Base-by-base conservation (phyloP, 2,113 vertebrate genomes). In the Mesoclemmys tuberculata region DNA sequence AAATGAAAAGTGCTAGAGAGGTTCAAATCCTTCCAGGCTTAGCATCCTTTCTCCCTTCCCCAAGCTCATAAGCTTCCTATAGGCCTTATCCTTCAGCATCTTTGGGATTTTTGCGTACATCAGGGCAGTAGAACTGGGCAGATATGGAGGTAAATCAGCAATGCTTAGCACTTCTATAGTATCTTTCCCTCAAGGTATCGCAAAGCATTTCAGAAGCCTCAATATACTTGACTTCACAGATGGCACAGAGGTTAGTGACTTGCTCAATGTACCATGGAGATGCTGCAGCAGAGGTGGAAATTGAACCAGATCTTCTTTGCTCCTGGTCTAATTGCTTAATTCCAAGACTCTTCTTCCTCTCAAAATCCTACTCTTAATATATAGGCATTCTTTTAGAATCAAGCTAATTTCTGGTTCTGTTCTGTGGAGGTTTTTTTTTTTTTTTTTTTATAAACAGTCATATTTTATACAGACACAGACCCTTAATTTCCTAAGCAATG, bases 1-100 rank as follows among this genome's bases (percentile, higher is more conserved):
- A 48, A 49, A 49, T 89, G 92, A 89, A 95, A 96, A 97, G 84
- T 51, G 51, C 16, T 13, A 44, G 87, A 93, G n/a, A 16, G 12
- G 18, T 82, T 81, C 41, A 64, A 46, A 92, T 85, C 10, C 68
- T 84, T 48, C 79, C 27, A 11, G 41, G 11, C 48, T 89, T 78
- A 6, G 35, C 84, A 87, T 88, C 86, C 91, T 93, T 90, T 80
- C 80, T 91, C 68, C 90, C 87, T 89, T 88, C 35, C 74, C 82
- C 71, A 48, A 86, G 82, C 35, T 77, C 84, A 91, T 93, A 44
- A 68, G 81, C 80, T 95, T 91, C 83, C 90, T 93, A 93, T 38
- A 85, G 61, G 77, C 16, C 75, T 80, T 31, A 85, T 87, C 94
- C 77, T 91, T 93, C 80, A 89, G 55, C 29, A 54, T 83, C 44